phyloP scores from a whole-genome alignment of 2,888 invertebrate genomes.

The Lottia scabra region DNA sequence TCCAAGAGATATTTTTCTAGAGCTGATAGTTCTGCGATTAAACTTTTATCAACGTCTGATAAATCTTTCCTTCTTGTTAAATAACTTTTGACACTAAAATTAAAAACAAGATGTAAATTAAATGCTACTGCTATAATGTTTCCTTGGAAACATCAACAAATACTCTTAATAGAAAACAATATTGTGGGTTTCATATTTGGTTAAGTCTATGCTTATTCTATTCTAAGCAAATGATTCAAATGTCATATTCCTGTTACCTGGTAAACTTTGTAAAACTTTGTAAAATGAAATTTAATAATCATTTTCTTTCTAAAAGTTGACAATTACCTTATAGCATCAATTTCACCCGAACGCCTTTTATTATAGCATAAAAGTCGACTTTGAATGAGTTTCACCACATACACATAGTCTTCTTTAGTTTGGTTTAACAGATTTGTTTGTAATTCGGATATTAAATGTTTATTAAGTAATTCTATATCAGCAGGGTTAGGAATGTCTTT shows the following conservation, averaged over 20 bases:
- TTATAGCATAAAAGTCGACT: constrained; percentile 5
- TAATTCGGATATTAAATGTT: too few species aligned
- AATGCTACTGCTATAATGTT: too few species aligned
- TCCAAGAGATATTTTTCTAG: background rate
- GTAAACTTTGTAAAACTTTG: background rate
- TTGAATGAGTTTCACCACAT: constrained; percentile 4
- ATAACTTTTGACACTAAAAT: background rate
- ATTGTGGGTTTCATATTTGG: too few species aligned
- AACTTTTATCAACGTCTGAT: background rate
- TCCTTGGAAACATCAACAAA: too few species aligned
- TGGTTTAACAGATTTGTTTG: background rate
- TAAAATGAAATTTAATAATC: constrained; percentile 8
- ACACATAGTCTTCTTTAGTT: background rate
- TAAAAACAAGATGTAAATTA: too few species aligned
- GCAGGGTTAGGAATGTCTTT: constrained; percentile 15
- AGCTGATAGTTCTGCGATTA: background rate
- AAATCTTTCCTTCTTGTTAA: background rate
- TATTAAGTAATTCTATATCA: constrained; percentile 11
- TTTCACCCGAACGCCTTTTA: constrained; percentile 12
- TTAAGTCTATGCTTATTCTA: too few species aligned
- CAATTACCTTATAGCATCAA: constrained; percentile 10
- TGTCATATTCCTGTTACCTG: too few species aligned
- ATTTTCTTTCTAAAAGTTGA: too few species aligned
- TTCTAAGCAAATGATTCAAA: too few species aligned
- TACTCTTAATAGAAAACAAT: too few species aligned